Evolutionary conservation across 2,113 vertebrate genomes (phyloP), one percentile per base, ranked within the genome.

Genomic region (Bos indicus): DNA sequence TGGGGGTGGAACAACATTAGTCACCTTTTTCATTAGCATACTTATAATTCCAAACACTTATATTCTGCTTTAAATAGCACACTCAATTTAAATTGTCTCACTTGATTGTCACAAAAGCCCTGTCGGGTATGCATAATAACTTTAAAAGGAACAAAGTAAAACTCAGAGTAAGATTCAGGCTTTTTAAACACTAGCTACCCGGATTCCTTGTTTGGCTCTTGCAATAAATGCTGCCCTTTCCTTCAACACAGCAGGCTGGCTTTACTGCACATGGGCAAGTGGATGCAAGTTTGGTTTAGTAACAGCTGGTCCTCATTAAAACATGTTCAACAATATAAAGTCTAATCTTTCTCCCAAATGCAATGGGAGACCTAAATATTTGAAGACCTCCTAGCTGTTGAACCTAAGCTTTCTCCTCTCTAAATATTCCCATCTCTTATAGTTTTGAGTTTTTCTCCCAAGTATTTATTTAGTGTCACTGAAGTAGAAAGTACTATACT

Each of bases 11-110:
- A 40, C 16, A 74, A 40, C 14, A 64, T 33, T 92, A 82, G 62
- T 67, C n/a, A 67, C 40, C 26, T 59, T 90, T 95, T 94, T 94
- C 46, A 25, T 86, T 97, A 71, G 15, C 82, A 78, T 59, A 93
- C 16, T 91, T 26, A 46, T 64, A 88, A 86, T 62, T 94, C 33
- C 52, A 64, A 95, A 91, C 14, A 74, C 30, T 94, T 91, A 40
- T 4, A 71, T 78, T 88, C 23, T 43, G 64, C 16, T 94, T 92
- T 90, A 94, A 94, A 94, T 26, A 62, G n/a, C 21, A 90, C n/a
- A 84, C 89, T 90, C 80, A 43, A 83, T 94, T 86, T 84, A 88
- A 95, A 94, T 59, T 6, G 78, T 95, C 46, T 94, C 51, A 67
- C 92, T 54, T 54, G 67, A 91, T 59, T 30, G 82, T 81, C 90